These are phyloP conservation scores for Amblyteles armatorius DNA, from an alignment of 2,888 invertebrate genomes.

Conservation along the genomic window DNA sequence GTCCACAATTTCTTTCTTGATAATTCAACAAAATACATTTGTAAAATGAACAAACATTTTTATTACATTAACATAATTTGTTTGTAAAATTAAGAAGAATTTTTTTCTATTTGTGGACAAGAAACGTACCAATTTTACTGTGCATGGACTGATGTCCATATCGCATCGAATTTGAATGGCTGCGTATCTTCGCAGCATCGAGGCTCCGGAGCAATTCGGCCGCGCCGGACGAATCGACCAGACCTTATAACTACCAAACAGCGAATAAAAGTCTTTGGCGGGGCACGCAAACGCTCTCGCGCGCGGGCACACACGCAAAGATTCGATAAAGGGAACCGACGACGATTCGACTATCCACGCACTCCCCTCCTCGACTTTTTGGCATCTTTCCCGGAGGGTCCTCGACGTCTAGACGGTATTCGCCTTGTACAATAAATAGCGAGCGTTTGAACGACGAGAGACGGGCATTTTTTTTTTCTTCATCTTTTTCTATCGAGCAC, in stretches of 20 bases:
- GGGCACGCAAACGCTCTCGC: constrained; percentile 3
- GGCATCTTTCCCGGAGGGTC: constrained; percentile 56
- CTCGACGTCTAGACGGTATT: constrained; percentile 58
- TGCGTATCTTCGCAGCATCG: background rate
- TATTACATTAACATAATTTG: too few species aligned
- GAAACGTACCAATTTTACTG: too few species aligned
- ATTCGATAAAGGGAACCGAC: constrained; percentile 44
- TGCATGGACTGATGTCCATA: background rate
- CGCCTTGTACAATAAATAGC: constrained; percentile 57
- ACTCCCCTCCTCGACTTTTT: constrained; percentile 36
- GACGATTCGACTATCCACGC: constrained; percentile 52
- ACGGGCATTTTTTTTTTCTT: constrained; percentile 34
- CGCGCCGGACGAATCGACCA: constrained; percentile 20
- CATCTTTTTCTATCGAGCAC: constrained; percentile 1
- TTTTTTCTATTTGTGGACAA: too few species aligned
- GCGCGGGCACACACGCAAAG: constrained; percentile 7
- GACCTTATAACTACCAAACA: constrained; percentile 44
- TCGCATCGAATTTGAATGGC: background rate
- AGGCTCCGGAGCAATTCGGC: background rate
- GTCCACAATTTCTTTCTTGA: too few species aligned
- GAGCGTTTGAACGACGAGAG: constrained; percentile 56
- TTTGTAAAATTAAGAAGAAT: too few species aligned
- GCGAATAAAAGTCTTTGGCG: constrained; percentile 53
- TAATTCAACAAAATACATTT: too few species aligned
- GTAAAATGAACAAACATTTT: too few species aligned